Conservation (phyloP, 2,888 invertebrate genomes). For the Apeira syringaria region DNA sequence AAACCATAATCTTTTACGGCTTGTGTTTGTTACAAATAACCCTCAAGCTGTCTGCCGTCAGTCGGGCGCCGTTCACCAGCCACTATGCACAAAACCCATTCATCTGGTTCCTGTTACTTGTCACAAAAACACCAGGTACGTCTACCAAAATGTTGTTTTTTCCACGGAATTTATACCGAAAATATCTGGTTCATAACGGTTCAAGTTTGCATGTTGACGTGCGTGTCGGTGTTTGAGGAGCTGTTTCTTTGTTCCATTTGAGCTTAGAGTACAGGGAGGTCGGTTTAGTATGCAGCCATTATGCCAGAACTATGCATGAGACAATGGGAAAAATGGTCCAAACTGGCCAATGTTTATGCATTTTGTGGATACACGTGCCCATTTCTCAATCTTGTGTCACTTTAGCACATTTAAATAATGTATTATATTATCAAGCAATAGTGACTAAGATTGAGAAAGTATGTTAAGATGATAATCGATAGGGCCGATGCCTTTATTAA, state of each 20-base stretch:
- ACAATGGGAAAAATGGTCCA: conserved; percentile 13
- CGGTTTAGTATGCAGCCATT: conserved; percentile 8
- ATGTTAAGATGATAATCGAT: no score
- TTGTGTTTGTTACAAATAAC: conserved; percentile 41
- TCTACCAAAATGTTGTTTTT: conserved; percentile 41
- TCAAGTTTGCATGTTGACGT: conserved; percentile 21
- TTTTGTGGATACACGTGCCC: no score
- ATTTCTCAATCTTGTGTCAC: no score
- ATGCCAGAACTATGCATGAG: no score
- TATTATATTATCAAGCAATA: no score
- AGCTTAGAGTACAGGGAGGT: conserved; percentile 4
- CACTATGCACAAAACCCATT: conserved; percentile 34
- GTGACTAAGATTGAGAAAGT: no score
- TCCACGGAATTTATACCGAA: conserved; percentile 34
- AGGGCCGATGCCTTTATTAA: no score
- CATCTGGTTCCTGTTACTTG: conserved; percentile 51
- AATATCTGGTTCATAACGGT: conserved; percentile 46
- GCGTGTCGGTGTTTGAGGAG: conserved; percentile 23
- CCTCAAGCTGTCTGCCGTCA: conserved; percentile 33
- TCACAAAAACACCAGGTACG: conserved; percentile 50
- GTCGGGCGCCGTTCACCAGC: conserved; percentile 41
- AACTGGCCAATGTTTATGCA: conserved; percentile 17
- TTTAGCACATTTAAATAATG: no score
- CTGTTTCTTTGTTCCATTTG: conserved; percentile 24
- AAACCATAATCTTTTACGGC: conserved; percentile 27